Base-by-base conservation (phyloP, 2,113 vertebrate species). In the Sterrhoptilus dennistouni region DNA sequence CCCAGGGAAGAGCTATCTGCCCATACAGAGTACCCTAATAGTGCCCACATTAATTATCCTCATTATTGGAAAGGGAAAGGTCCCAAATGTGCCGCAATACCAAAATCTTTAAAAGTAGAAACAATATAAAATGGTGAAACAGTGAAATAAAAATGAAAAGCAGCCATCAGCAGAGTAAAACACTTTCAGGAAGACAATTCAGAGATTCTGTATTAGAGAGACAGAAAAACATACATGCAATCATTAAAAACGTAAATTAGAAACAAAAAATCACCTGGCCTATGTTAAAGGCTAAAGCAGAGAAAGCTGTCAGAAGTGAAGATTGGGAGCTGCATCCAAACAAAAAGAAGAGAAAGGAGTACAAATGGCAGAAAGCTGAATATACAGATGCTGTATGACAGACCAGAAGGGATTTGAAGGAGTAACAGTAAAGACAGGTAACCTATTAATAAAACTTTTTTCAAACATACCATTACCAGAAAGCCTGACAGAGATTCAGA, bases 401-500 rank as follows among this genome's bases (percentile, higher is more conserved):
- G 57, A 49, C 53, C 74, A 87, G 90, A 72, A 91, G 70, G 84
- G 82, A 95, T 93, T 93, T 89, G 85, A 94, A 89, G 36, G 53
- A 83, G 70, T 79, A 91, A 52, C 35, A 50, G 47, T 93, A 93
- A 94, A 74, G 85, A 93, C 82, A 93, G 71, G 90, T 85, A 95
- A 56, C 65, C 57, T 76, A 85, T 94, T 79, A 93, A 85, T 84
- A 87, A 82, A 96, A 85, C 44, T 85, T 93, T 93, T 93, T 89
- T 90, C 85, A 95, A 91, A 47, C 40, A 71, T n/a, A 71, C 52
- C 44, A 64, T 94, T 85, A 93, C 60, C 84, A 82, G 90, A 94
- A 79, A 90, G 61, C 82, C 78, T 93, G 90, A 83, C 94, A 95
- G 74, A 66, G 64, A 94, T 89, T 90, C 90, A 95, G 74, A 87